These are phyloP conservation scores for Sericinus montela DNA, from an alignment of 2,888 invertebrate genomes.

Conservation along the genomic window DNA sequence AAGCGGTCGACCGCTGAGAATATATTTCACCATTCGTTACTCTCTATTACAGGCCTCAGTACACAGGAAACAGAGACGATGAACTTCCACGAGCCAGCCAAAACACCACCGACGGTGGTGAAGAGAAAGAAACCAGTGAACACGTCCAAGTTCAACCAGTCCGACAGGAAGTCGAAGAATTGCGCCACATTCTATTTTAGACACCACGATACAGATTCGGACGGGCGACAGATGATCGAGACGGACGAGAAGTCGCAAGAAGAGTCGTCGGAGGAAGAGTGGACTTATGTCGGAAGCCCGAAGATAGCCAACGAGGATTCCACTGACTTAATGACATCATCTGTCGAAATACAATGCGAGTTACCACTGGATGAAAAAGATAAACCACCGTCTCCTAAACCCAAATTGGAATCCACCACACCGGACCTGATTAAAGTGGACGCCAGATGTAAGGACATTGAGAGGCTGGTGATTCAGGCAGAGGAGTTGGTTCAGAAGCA, in stretches of 20 bases:
- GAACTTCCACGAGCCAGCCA: conserved; percentile 45
- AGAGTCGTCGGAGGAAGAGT: conserved; percentile 78
- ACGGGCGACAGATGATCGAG: conserved; percentile 79
- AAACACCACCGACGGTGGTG: conserved; percentile 67
- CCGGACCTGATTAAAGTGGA: conserved; percentile 70
- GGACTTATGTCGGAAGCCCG: conserved; percentile 81
- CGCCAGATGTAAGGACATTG: conserved; percentile 81
- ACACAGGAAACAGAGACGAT: conserved; percentile 39
- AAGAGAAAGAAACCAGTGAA: conserved; percentile 77
- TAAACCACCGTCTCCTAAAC: conserved; percentile 49
- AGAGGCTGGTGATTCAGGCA: conserved; percentile 87
- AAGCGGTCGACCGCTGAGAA: neutral
- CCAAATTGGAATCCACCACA: conserved; percentile 59
- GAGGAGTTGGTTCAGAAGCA: conserved; percentile 87
- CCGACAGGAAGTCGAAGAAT: conserved; percentile 89
- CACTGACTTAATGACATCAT: conserved; percentile 73
- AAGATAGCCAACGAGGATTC: conserved; percentile 68
- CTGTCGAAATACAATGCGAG: conserved; percentile 71
- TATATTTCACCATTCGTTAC: neutral
- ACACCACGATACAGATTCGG: conserved; percentile 92
- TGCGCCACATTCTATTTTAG: conserved; percentile 91
- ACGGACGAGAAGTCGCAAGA: conserved; percentile 69
- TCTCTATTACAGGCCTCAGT: conserved; percentile 48
- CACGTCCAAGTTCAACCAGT: conserved; percentile 82
- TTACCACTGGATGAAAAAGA: conserved; percentile 56